phyloP scores from a whole-genome alignment of 2,113 vertebrate genomes.

The Myxocyprinus asiaticus region DNA sequence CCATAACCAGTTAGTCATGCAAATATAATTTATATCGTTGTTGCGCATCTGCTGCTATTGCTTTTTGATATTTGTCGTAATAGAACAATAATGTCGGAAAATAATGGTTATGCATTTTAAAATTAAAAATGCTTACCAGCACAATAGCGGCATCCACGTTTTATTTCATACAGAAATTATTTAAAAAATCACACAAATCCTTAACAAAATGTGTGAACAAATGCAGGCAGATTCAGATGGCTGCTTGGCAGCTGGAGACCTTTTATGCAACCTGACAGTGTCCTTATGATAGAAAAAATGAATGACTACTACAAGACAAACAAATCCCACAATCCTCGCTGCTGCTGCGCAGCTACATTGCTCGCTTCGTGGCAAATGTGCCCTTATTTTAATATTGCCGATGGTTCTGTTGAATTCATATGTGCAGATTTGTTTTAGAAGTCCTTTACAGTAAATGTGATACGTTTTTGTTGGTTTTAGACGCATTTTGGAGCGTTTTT shows the following conservation, averaged over 20 bases:
- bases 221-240: background rate
- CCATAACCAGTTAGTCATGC: too few species aligned
- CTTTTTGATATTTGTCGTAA: too few species aligned
- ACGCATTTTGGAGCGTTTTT: background rate
- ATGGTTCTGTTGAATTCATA: background rate
- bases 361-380: background rate
- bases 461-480: background rate
- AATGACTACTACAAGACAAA: slow-evolving; percentile 42
- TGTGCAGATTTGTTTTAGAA: background rate
- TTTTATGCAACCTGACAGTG: slow-evolving; percentile 17
- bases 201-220: background rate
- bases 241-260: slow-evolving; percentile 4
- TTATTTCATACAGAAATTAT: slow-evolving; percentile 8
- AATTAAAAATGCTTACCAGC: slow-evolving; percentile 20
- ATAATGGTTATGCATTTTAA: background rate
- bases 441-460: background rate
- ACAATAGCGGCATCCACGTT: background rate
- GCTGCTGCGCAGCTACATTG: too few species aligned
- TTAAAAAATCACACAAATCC: background rate
- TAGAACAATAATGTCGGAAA: too few species aligned
- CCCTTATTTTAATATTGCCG: background rate
- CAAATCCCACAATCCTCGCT: slow-evolving; percentile 49
- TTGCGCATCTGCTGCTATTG: background rate
- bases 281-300: slow-evolving; percentile 18
- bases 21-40: too few species aligned